Evolutionary conservation across 92 coral and sea anemone species (phyloP).

Genomic region (Zoanthus sansibaricus): DNA sequence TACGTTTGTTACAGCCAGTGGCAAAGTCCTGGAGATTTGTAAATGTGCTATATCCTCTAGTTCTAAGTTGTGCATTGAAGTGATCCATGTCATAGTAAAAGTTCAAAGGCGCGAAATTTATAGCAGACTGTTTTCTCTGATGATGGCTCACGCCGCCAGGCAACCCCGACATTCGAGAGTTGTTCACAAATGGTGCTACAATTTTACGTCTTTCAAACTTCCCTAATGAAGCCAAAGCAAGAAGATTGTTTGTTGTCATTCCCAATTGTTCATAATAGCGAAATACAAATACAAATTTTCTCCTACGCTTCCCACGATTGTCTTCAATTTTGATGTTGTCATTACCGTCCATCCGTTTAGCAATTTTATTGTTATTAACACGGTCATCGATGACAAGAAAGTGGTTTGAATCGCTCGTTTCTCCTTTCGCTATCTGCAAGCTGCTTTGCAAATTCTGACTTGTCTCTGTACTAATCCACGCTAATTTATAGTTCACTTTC

Average conservation of each 20-base stretch:
- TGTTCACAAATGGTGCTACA: slow-evolving; percentile 96
- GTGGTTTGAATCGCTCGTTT: slow-evolving; percentile 3
- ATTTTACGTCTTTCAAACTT: slow-evolving; percentile 77
- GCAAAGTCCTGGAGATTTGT: slow-evolving; percentile 82
- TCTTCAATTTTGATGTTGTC: slow-evolving; percentile 9
- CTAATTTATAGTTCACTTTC: slow-evolving; percentile 39
- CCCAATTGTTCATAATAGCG: slow-evolving; percentile 99
- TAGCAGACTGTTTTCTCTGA: slow-evolving; percentile 60
- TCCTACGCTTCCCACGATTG: slow-evolving; percentile 55
- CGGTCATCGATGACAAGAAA: slow-evolving; percentile 9
- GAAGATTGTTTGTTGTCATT: slow-evolving; percentile 87
- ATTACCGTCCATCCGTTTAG: slow-evolving; percentile 14
- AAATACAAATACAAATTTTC: slow-evolving; percentile 89
- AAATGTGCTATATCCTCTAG: slow-evolving; percentile 83
- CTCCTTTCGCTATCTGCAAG: slow-evolving; percentile 39
- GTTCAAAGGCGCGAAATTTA: slow-evolving; percentile 75
- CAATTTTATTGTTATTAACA: slow-evolving; percentile 16
- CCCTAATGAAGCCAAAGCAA: slow-evolving; percentile 92
- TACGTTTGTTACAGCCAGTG: slow-evolving; percentile 73
- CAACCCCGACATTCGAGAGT: slow-evolving; percentile 96
- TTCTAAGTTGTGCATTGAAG: slow-evolving; percentile 68
- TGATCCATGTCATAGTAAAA: slow-evolving; percentile 76
- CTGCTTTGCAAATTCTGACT: slow-evolving; percentile 24
- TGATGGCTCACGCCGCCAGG: slow-evolving; percentile 88
- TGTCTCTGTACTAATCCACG: slow-evolving; percentile 26